Conservation (phyloP, 2,113 vertebrate species). For the Mesocricetus auratus region DNA sequence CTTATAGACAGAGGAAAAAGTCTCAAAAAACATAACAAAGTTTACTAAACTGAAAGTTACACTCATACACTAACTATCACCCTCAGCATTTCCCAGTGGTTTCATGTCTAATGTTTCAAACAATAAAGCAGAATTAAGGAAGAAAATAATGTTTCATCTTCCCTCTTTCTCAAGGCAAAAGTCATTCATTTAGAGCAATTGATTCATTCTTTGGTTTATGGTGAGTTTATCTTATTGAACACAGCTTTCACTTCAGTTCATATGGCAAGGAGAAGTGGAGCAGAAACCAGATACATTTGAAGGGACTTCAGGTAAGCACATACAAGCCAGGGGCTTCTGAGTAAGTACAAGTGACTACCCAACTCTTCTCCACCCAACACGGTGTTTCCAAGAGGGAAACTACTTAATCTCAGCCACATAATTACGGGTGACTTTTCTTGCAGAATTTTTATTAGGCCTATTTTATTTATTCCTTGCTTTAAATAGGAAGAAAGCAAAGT, state of each 20-base stretch:
- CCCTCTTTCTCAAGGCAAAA: slow-evolving; percentile 7
- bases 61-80: slow-evolving; percentile 63
- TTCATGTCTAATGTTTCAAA: slow-evolving; percentile 47
- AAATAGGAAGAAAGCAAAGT: slow-evolving; percentile 2
- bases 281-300: background rate
- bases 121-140: slow-evolving; percentile 12
- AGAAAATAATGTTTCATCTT: slow-evolving; percentile 30
- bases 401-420: background rate
- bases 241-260: background rate
- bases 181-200: slow-evolving; percentile 4
- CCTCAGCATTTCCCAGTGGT: slow-evolving; percentile 56
- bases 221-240: background rate
- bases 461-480: slow-evolving; percentile 51
- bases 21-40: slow-evolving; percentile 45
- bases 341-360: background rate
- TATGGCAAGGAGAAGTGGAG: background rate
- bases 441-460: background rate
- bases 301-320: background rate
- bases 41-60: slow-evolving; percentile 69
- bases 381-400: background rate
- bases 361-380: background rate
- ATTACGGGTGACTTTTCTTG: slow-evolving; percentile 17
- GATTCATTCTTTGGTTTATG: background rate
- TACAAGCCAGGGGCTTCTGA: background rate
- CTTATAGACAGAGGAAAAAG: slow-evolving; percentile 31